These are phyloP conservation scores for Python bivittatus DNA, from an alignment of 2,113 vertebrate species.

Conservation along the genomic window DNA sequence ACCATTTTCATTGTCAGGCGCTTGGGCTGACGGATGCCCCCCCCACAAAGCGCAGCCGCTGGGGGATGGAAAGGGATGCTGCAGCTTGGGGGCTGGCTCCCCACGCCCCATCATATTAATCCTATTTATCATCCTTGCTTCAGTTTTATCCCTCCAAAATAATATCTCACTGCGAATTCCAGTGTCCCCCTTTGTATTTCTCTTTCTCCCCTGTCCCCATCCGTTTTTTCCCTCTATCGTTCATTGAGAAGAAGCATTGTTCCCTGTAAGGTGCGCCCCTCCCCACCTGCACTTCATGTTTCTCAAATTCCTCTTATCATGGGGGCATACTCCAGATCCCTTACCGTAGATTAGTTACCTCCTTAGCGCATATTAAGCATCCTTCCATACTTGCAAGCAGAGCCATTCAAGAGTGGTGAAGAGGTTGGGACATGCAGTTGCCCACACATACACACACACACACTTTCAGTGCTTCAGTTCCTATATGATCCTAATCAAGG, in stretches of 20 bases:
- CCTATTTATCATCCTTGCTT: constrained; percentile 39
- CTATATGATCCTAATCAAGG: background rate
- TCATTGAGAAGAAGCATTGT: constrained; percentile 7
- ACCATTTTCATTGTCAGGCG: constrained; percentile 44
- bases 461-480: background rate
- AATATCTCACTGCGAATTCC: constrained; percentile 33
- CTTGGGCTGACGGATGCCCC: constrained; percentile 37
- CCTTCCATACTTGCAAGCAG: background rate
- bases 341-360: constrained; percentile 4
- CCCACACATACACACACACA: background rate
- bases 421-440: background rate
- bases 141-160: constrained; percentile 36
- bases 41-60: constrained; percentile 22
- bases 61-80: constrained; percentile 24
- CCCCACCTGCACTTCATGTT: background rate
- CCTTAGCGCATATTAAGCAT: constrained; percentile 10
- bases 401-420: background rate
- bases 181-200: background rate
- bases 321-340: background rate
- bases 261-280: background rate
- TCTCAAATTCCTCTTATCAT: constrained; percentile 10
- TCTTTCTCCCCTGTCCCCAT: background rate
- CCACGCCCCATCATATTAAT: constrained; percentile 38
- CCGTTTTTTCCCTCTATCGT: background rate
- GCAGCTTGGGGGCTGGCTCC: constrained; percentile 30